phyloP scores from a whole-genome alignment of 2,888 invertebrate genomes.

The Sinelater perroti region DNA sequence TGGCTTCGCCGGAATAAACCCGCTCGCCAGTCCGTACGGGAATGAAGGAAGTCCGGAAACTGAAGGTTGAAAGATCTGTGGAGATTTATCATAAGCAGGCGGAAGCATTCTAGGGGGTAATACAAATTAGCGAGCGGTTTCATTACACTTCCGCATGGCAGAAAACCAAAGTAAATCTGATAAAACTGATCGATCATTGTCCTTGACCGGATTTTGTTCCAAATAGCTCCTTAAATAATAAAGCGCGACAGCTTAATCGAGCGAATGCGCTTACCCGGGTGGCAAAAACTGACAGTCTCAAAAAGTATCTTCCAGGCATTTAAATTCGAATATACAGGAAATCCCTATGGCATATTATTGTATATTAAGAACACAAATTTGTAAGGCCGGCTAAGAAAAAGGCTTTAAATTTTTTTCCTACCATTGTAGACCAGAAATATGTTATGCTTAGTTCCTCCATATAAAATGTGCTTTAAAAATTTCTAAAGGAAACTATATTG shows the following conservation, averaged over 20 bases:
- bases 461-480: no score
- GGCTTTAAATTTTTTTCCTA: no score
- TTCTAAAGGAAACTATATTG: no score
- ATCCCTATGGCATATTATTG: slow-evolving; percentile 22
- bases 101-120: neutral
- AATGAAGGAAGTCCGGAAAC: neutral
- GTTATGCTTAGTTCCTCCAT: no score
- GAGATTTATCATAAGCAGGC: neutral
- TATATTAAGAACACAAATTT: slow-evolving; percentile 19
- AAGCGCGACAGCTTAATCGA: slow-evolving; percentile 21
- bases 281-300: slow-evolving; percentile 23
- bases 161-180: slow-evolving; percentile 15
- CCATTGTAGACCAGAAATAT: no score
- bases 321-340: slow-evolving; percentile 22
- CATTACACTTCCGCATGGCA: neutral
- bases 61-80: neutral
- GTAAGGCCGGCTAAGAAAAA: slow-evolving; percentile 7
- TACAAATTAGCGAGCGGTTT: slow-evolving; percentile 3
- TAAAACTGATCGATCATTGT: slow-evolving; percentile 30
- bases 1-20: no score
- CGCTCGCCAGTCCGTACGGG: no score
- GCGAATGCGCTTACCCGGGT: slow-evolving; percentile 14
- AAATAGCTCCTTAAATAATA: slow-evolving; percentile 24
- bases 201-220: slow-evolving; percentile 8
- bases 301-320: slow-evolving; percentile 24